Evolutionary conservation across 1,140 invertebrate genomes (phyloP).

Genomic region (Brachionus asplanchnoidis): DNA sequence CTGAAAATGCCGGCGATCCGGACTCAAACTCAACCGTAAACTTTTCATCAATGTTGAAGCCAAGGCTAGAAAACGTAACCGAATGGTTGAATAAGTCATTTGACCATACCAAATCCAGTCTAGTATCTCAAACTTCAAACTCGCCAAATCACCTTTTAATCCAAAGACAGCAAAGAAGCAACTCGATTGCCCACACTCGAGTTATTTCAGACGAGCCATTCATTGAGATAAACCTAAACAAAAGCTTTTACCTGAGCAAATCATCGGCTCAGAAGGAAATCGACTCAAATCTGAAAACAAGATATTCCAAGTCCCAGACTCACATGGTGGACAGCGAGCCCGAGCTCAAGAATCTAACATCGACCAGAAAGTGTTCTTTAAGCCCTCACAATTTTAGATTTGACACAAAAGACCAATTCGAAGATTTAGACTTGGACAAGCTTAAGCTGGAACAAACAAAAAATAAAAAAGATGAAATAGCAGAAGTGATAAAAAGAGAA

Average conservation of each 20-base stretch:
- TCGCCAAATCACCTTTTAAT: neutral
- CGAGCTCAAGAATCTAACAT: neutral
- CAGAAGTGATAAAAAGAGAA: too few species aligned
- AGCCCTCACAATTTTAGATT: neutral
- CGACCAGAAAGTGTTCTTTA: neutral
- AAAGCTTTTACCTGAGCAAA: neutral
- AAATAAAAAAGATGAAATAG: too few species aligned
- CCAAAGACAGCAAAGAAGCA: slow-evolving; percentile 1
- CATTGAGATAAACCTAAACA: neutral
- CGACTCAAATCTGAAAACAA: neutral
- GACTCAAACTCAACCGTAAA: too few species aligned
- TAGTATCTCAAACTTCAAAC: too few species aligned
- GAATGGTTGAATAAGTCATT: too few species aligned
- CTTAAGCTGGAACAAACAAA: too few species aligned
- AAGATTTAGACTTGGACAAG: neutral
- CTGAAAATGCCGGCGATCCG: too few species aligned
- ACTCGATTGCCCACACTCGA: neutral
- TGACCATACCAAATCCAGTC: too few species aligned
- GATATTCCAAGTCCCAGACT: neutral
- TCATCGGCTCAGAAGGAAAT: neutral
- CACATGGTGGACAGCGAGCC: neutral
- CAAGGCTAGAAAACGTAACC: too few species aligned
- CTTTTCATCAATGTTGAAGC: too few species aligned
- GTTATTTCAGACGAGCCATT: neutral
- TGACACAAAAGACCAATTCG: neutral